Evolutionary conservation across 2,113 vertebrate genomes (phyloP).

Genomic region (Zosterops pallidus): DNA sequence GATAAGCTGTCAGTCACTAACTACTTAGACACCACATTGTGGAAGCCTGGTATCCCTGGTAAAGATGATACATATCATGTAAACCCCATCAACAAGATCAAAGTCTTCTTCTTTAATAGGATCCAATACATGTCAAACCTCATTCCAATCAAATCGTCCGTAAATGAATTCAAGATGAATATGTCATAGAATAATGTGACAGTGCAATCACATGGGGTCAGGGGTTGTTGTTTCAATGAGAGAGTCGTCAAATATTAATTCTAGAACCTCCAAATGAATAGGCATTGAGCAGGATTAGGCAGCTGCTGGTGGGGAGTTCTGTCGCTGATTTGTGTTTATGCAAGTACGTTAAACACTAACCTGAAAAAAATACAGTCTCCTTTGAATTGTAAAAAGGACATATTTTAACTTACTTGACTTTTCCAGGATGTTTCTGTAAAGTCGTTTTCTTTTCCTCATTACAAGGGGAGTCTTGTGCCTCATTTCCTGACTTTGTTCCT

Average conservation of each 20-base stretch:
- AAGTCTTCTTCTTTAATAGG: conserved; percentile 80
- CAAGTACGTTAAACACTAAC: conserved; percentile 69
- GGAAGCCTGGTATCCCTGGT: conserved; percentile 77
- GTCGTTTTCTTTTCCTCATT: conserved; percentile 75
- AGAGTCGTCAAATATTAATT: conserved; percentile 86
- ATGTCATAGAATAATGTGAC: conserved; percentile 86
- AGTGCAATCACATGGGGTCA: conserved; percentile 81
- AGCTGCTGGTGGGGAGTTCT: conserved; percentile 70
- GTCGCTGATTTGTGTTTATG: conserved; percentile 74
- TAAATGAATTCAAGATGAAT: conserved; percentile 86
- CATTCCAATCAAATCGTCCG: conserved; percentile 83
- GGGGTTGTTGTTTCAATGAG: conserved; percentile 81
- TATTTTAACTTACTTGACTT: conserved; percentile 79
- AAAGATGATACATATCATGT: conserved; percentile 82
- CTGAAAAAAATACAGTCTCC: conserved; percentile 53
- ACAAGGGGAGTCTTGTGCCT: conserved; percentile 72
- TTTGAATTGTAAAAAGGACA: conserved; percentile 39
- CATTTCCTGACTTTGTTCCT: conserved; percentile 75
- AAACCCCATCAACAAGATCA: conserved; percentile 83
- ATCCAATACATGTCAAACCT: conserved; percentile 82
- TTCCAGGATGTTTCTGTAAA: conserved; percentile 74
- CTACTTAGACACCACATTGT: conserved; percentile 75
- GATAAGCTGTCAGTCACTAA: conserved; percentile 77
- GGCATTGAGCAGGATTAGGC: conserved; percentile 75
- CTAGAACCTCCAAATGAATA: conserved; percentile 79